Base-by-base conservation (phyloP, 2,113 vertebrate species). In the Myotis brandtii region DNA sequence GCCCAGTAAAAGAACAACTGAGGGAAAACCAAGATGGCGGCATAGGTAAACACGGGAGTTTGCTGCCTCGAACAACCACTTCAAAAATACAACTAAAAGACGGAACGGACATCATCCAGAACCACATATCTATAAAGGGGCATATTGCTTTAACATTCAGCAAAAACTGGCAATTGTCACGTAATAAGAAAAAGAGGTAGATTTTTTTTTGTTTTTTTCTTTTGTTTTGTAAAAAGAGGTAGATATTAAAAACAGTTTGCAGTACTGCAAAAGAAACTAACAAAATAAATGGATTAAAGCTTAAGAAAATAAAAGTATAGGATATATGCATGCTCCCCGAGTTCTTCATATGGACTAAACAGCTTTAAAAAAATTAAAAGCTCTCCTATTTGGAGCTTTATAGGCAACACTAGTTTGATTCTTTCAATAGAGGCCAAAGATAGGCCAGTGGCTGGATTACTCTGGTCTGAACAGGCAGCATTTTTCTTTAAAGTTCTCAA, bases 161-260 rank as follows among this genome's bases (percentile, higher is more conserved):
- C 37, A 86, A 86, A 93, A 89, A 82, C 40, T 92, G 43, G 40
- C 69, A 75, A 82, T 34, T 40, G 52, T 82, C 73, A 96, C 81
- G 62, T 52, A 86, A 32, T 69, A 27, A 93, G 30, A 43, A n/a
- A 94, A 94, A 59, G 66, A 20, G n/a, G 27, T 43, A 64, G 21
- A 40, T 54, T 56, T 56, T 9, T 37, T 54, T 48, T 50, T 50
- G 13, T 50, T 50, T 50, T 50, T 56, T 56, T 23, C 21, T 59
- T 59, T 25, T 23, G 3, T 59, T 59, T 59, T 59, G 21, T 10
- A 43, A n/a, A 94, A 94, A 59, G 66, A 17, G 30, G 18, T 56
- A 64, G 23, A 40, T 48, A 87, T 75, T 88, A 88, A 88, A 85
- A 69, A 67, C 11, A 96, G 66, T 9, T 62, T 85, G 9, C 1